These are phyloP conservation scores for Parapsyche elsis DNA, from an alignment of 1,140 invertebrate species.

Conservation along the genomic window DNA sequence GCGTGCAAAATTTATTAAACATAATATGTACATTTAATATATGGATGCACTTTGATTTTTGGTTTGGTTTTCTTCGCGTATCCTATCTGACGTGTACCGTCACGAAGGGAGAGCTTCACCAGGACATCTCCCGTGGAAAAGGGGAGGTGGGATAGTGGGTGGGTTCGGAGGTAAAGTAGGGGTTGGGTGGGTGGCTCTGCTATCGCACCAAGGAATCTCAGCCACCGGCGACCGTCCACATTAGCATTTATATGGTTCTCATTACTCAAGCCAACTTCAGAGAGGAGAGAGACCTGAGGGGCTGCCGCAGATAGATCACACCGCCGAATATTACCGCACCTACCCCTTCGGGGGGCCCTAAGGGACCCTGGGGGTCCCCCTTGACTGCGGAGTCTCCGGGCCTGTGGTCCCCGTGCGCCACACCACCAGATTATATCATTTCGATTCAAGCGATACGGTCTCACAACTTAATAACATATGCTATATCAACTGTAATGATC, in stretches of 20 bases:
- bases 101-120: not conserved
- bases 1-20: no score
- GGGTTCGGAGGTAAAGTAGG: not conserved
- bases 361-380: not conserved
- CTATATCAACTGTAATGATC: not conserved
- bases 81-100: no score
- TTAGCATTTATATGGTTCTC: slow-evolving; percentile 56
- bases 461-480: slow-evolving; percentile 10
- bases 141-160: not conserved
- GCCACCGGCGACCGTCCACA: slow-evolving; percentile 47
- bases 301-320: slow-evolving; percentile 33
- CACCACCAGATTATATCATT: slow-evolving; percentile 11
- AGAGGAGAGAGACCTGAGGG: slow-evolving; percentile 5
- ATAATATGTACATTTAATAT: no score
- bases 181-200: not conserved
- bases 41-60: no score
- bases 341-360: not conserved
- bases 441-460: slow-evolving; percentile 17
- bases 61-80: no score
- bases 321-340: slow-evolving; percentile 33
- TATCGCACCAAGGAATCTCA: slow-evolving; percentile 36
- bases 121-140: not conserved
- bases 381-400: not conserved
- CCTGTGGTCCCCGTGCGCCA: not conserved
- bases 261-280: slow-evolving; percentile 49